phyloP scores from a whole-genome alignment of 2,113 vertebrate genomes.

The Callipepla squamata region DNA sequence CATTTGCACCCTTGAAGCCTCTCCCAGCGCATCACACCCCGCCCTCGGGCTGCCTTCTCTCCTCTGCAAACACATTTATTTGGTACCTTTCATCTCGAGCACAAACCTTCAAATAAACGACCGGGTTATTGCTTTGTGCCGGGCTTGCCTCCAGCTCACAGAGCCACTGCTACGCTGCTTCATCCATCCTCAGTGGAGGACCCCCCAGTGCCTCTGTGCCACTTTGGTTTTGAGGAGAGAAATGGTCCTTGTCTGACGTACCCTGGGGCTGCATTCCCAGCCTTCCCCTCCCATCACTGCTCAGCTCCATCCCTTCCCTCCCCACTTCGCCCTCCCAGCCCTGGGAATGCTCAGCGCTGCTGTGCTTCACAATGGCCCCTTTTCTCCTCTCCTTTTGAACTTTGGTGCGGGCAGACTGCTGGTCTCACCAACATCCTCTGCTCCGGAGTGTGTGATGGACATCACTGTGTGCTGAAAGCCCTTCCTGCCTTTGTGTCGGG shows the following conservation, averaged over 20 bases:
- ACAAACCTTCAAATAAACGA: neutral
- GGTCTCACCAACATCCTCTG: neutral
- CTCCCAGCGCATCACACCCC: neutral
- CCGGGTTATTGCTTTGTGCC: neutral
- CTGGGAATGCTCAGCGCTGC: neutral
- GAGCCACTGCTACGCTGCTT: neutral
- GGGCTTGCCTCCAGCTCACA: neutral
- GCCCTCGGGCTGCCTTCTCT: neutral
- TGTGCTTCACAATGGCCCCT: neutral
- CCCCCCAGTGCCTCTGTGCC: rapidly evolving
- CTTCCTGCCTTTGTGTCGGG: neutral
- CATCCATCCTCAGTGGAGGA: neutral
- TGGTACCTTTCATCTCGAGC: conserved; percentile 14
- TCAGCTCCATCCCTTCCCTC: neutral
- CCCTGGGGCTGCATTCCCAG: neutral
- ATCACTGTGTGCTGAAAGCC: rapidly evolving
- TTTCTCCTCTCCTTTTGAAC: neutral
- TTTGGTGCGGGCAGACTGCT: rapidly evolving
- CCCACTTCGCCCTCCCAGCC: neutral
- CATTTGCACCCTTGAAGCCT: neutral
- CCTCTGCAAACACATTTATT: conserved; percentile 14
- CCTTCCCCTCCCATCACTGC: neutral
- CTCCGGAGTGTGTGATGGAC: rapidly evolving
- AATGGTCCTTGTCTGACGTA: neutral
- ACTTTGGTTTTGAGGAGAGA: neutral